Conservation (phyloP, 2,797 vertebrate genomes). For the Semotilus atromaculatus region DNA sequence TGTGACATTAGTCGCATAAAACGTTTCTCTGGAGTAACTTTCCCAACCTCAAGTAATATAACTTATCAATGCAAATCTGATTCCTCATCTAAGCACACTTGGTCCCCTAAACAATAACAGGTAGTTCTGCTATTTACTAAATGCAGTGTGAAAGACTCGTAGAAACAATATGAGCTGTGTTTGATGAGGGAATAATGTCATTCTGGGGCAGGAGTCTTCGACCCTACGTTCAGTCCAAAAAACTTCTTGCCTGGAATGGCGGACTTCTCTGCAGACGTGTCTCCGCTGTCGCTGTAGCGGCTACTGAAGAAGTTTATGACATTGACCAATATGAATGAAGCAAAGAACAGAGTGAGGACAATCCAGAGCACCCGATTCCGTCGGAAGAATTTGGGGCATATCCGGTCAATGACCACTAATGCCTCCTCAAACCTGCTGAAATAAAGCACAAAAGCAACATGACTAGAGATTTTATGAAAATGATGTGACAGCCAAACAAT, state of each 20-base stretch:
- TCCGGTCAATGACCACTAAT: constrained; percentile 69
- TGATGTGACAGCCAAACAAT: not conserved
- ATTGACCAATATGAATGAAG: constrained; percentile 76
- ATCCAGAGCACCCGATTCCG: constrained; percentile 74
- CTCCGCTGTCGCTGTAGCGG: constrained; percentile 70
- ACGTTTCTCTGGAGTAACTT: constrained; percentile 3
- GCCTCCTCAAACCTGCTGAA: constrained; percentile 76
- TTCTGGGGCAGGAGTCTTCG: constrained; percentile 66
- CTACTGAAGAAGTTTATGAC: constrained; percentile 76
- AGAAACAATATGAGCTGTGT: constrained; percentile 39
- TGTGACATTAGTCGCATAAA: constrained; percentile 55
- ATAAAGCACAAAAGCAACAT: not conserved
- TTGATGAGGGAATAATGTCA: constrained; percentile 38
- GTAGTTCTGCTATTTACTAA: constrained; percentile 26
- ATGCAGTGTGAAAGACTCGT: constrained; percentile 38
- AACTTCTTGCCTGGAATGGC: constrained; percentile 59
- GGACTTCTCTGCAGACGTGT: constrained; percentile 67
- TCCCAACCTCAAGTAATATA: not conserved
- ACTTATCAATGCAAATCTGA: constrained; percentile 44
- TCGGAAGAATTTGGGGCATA: constrained; percentile 74
- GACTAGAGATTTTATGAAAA: not conserved
- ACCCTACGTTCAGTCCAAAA: constrained; percentile 66
- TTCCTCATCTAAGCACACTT: constrained; percentile 61
- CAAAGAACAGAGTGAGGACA: constrained; percentile 71
- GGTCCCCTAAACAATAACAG: constrained; percentile 72